Evolutionary conservation across 1,140 invertebrate species (phyloP).

Genomic region (Pinna nobilis): DNA sequence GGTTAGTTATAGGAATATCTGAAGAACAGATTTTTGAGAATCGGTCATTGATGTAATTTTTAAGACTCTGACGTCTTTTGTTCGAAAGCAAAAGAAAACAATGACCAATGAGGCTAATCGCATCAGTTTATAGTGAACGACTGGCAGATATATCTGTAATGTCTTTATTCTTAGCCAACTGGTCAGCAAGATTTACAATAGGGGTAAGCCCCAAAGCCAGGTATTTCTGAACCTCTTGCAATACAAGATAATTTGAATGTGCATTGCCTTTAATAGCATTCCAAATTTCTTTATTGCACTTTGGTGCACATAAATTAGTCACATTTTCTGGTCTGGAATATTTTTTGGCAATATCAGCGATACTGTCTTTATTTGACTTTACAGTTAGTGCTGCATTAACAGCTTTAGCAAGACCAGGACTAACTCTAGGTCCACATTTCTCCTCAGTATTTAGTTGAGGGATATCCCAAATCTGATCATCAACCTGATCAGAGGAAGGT

Average conservation of each 20-base stretch:
- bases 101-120: no score
- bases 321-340: not conserved
- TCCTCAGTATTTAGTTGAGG: not conserved
- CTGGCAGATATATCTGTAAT: no score
- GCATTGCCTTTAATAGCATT: not conserved
- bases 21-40: not conserved
- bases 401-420: not conserved
- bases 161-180: no score
- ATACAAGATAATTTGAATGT: not conserved
- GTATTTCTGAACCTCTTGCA: not conserved
- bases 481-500: no score
- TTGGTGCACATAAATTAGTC: not conserved
- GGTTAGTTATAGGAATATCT: not conserved
- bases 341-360: not conserved
- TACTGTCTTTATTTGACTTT: constrained; percentile 1
- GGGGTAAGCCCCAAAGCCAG: not conserved
- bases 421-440: not conserved
- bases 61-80: not conserved
- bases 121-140: no score
- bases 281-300: no score
- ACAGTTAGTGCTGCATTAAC: constrained; percentile 1
- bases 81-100: not conserved
- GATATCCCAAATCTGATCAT: constrained; percentile 1
- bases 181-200: not conserved
- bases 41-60: not conserved